Percentiles rank a stretch among this genome's conserved stretches.
These are phyloP conservation scores for Agriopis leucophaearia DNA, from an alignment of 2,888 invertebrate genomes.

Conservation along the genomic window DNA sequence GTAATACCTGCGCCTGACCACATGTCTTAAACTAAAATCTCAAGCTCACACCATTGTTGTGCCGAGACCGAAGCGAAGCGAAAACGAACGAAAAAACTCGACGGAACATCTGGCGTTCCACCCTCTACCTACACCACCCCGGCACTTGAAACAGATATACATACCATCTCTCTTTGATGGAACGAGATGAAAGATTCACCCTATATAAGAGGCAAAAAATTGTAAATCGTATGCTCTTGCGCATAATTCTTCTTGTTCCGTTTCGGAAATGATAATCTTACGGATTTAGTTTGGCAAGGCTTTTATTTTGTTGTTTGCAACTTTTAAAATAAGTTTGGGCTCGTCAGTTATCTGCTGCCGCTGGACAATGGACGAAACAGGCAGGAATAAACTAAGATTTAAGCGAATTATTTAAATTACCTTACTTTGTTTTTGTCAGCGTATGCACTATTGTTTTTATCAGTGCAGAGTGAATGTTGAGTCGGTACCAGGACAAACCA, in stretches of 20 bases:
- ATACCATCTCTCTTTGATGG: constrained; percentile 5
- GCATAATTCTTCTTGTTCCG: constrained; percentile 60
- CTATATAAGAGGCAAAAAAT: constrained; percentile 54
- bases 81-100: constrained; percentile 59
- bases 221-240: constrained; percentile 57
- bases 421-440: too few relatives aligned
- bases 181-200: constrained; percentile 48
- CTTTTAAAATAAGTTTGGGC: constrained; percentile 4
- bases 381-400: not conserved
- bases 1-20: constrained; percentile 59
- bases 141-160: constrained; percentile 50
- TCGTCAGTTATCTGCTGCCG: not conserved
- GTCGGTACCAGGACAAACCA: too few relatives aligned
- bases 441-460: too few relatives aligned
- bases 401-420: not conserved
- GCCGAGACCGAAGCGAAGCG: constrained; percentile 60
- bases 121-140: constrained; percentile 65
- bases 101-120: constrained; percentile 70
- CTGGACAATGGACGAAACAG: too few relatives aligned
- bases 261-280: constrained; percentile 61
- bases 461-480: too few relatives aligned
- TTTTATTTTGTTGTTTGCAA: constrained; percentile 31
- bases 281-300: constrained; percentile 22
- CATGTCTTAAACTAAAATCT: constrained; percentile 50
- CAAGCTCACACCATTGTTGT: constrained; percentile 64